Conservation (phyloP, 2,797 vertebrate species). For the Paguma larvata region DNA sequence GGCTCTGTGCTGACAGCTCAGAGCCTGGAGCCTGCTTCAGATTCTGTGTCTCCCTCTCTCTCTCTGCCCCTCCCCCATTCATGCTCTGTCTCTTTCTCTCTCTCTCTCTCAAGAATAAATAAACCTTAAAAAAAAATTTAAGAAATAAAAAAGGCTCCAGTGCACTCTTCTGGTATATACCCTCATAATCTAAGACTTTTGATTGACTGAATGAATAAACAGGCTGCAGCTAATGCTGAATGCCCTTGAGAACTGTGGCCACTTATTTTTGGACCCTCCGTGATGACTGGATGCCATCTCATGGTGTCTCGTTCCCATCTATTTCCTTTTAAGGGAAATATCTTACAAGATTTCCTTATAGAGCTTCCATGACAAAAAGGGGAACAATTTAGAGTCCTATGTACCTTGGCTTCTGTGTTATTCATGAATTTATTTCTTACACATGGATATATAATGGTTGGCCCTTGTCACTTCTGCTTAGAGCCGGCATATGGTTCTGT, state of each 20-base stretch:
- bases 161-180: background rate
- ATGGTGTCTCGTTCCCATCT: background rate
- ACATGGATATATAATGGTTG: background rate
- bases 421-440: conserved; percentile 12
- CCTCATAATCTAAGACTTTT: background rate
- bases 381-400: background rate
- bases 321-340: conserved; percentile 40
- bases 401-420: background rate
- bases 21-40: too few species aligned
- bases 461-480: conserved; percentile 27
- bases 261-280: background rate
- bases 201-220: background rate
- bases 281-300: background rate
- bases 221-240: background rate
- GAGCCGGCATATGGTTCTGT: background rate
- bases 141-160: background rate
- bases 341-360: background rate
- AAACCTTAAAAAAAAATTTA: too few species aligned
- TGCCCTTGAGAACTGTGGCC: background rate
- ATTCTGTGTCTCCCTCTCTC: too few species aligned
- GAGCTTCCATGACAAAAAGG: background rate
- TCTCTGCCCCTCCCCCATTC: too few species aligned
- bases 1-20: too few species aligned
- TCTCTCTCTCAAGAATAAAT: too few species aligned
- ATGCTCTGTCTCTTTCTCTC: too few species aligned